Evolutionary conservation across 2,797 vertebrate genomes (phyloP), one percentile per base, ranked within the genome.

Genomic region (Acestrorhynchus altus): DNA sequence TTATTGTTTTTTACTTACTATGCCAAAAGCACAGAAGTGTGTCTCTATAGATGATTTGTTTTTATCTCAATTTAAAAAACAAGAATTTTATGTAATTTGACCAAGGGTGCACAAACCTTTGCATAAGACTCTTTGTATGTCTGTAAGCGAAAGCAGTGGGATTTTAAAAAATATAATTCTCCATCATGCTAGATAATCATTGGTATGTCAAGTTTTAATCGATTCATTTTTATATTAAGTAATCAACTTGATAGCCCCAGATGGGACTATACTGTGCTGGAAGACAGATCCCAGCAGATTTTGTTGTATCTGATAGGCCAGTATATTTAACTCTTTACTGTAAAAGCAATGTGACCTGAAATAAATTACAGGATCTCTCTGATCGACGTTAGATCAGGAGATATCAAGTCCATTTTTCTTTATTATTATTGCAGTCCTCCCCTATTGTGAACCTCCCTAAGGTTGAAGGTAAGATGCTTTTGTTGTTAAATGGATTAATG

Each of bases 381-480:
- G 15, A 70, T 65, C 40, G 73, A 42, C 12, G 5, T 42, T 42
- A 65, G 52, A 15, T n/a, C 71, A 60, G 60, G 49, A n/a, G 12
- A 73, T 67, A 24, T 67, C 16, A 82, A 61, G 40, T 72, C 20
- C 20, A 79, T 5, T 78, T 44, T 44, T 64, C 73, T 22, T 71
- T 12, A 81, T 86, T 92, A 82, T 90, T 59, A 80, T 93, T 94
- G 86, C 90, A 97, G 96, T 87, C 89, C 0, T 87, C 90, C 16
- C 74, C 87, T 85, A 87, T 92, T 77, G 76, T 89, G 83, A 91
- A 90, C 77, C 87, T 95, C 52, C 94, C 95, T 47, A 90, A 87
- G 82, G 94, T 96, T 82, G 94, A 97, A 88, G 96, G 96, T 97
- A 87, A 92, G 89, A 56, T 66, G 8, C n/a, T 16, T 60, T 61